Conservation (phyloP, 2,888 invertebrate genomes). For the Perizoma affinitatum region DNA sequence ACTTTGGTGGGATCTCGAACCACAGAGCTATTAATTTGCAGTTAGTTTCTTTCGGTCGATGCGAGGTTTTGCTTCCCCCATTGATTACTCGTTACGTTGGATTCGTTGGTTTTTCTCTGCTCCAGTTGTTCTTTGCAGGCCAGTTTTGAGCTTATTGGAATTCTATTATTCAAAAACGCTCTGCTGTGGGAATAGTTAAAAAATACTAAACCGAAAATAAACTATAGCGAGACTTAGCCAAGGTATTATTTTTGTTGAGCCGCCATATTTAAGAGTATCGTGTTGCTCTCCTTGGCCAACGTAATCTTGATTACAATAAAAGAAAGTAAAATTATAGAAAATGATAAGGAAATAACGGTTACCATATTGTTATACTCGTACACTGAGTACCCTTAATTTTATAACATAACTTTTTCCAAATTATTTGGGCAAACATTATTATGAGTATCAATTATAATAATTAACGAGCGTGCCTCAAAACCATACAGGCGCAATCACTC, state of each 20-base stretch:
- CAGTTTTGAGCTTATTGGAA: constrained; percentile 26
- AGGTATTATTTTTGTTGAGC: too few relatives aligned
- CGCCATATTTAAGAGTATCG: too few relatives aligned
- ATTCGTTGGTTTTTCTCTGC: constrained; percentile 53
- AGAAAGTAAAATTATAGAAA: too few relatives aligned
- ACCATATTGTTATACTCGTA: too few relatives aligned
- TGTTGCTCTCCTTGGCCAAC: too few relatives aligned
- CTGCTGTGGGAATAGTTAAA: too few relatives aligned
- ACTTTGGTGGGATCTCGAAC: constrained; percentile 42
- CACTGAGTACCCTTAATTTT: too few relatives aligned
- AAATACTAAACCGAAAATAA: too few relatives aligned
- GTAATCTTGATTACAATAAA: too few relatives aligned
- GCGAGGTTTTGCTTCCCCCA: constrained; percentile 55
- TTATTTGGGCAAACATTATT: constrained; percentile 6
- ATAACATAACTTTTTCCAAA: not conserved
- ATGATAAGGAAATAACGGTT: too few relatives aligned
- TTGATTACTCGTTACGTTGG: constrained; percentile 63
- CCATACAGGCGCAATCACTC: constrained; percentile 30
- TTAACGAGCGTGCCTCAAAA: constrained; percentile 33
- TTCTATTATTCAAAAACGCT: constrained; percentile 2
- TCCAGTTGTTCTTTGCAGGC: constrained; percentile 48
- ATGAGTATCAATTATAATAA: constrained; percentile 26
- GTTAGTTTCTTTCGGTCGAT: constrained; percentile 63
- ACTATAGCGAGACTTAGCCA: too few relatives aligned
- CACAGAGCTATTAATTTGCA: constrained; percentile 61